Conservation (phyloP, 1,140 invertebrate genomes). For the Pristionchus pacificus region DNA sequence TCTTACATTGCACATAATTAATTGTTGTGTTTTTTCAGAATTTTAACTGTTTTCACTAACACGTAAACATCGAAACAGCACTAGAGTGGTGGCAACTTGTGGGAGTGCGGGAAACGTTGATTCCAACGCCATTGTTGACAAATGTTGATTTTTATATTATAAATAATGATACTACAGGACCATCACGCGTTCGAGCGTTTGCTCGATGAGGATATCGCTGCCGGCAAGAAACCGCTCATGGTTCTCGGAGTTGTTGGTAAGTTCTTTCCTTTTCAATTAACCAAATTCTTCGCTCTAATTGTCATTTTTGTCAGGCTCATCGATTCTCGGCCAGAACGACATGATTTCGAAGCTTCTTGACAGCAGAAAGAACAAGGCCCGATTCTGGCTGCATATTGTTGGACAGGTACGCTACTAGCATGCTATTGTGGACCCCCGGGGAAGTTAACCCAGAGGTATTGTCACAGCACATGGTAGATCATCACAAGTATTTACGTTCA, state of each 20-base stretch:
- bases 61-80: no score
- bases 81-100: no score
- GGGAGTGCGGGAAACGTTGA: no score
- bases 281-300: no score
- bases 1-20: background rate
- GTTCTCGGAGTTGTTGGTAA: conserved; percentile 37
- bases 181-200: conserved; percentile 30
- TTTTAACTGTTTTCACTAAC: no score
- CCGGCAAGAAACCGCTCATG: conserved; percentile 35
- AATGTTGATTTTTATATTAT: no score
- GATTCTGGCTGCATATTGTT: conserved; percentile 40
- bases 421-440: no score
- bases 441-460: no score
- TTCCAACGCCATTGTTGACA: no score
- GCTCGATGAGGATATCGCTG: conserved; percentile 33
- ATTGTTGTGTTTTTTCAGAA: background rate
- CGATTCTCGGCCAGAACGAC: conserved; percentile 40
- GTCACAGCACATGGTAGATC: conserved; percentile 7
- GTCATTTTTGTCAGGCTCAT: no score
- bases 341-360: conserved; percentile 37
- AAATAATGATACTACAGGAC: conserved; percentile 28
- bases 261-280: no score
- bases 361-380: conserved; percentile 20
- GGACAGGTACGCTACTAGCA: conserved; percentile 35
- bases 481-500: no score